Evolutionary conservation across 2,113 vertebrate species (phyloP), one percentile per base, ranked within the genome.

Genomic region (Numenius arquata): DNA sequence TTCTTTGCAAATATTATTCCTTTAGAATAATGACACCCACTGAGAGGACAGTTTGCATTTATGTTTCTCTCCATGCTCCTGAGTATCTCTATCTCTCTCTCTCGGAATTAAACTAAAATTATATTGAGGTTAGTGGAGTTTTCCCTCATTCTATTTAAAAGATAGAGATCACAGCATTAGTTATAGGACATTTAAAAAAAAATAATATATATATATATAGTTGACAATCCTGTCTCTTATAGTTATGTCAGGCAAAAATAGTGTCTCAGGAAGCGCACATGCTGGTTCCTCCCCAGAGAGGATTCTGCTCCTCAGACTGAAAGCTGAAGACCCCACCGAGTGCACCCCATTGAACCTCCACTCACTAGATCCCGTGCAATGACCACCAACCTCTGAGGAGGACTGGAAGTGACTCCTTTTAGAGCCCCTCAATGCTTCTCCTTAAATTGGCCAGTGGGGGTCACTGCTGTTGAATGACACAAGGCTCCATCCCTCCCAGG

Each of bases 361-460:
- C 98, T 98, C 96, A 91, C 98, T 98, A 97, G 96, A 96, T 95
- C 98, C 98, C 96, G 95, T 98, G 97, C 97, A 98, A 98, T 98
- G 97, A 97, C 98, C 98, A 98, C 98, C 98, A 98, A 98, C 98
- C 98, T 98, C 98, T 98, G 98, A 98, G 97, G 98, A 98, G 98
- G 98, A 98, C 97, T 97, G 97, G 97, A 98, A 98, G 98, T 98
- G 98, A 98, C 98, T 98, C 98, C 98, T 98, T 98, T 98, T 97
- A 98, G 97, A 98, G 98, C 97, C 97, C 98, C 97, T 98, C 98
- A 98, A 98, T 94, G 98, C 98, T 98, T 98, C 98, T 98, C 98
- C 98, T 98, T 98, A 98, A 98, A 98, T 98, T 98, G 98, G 98
- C 98, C 98, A 98, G 98, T 98, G 98, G 98, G 98, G 98, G 98